Evolutionary conservation across 2,797 vertebrate species (phyloP).

Genomic region (Falco rusticolus): DNA sequence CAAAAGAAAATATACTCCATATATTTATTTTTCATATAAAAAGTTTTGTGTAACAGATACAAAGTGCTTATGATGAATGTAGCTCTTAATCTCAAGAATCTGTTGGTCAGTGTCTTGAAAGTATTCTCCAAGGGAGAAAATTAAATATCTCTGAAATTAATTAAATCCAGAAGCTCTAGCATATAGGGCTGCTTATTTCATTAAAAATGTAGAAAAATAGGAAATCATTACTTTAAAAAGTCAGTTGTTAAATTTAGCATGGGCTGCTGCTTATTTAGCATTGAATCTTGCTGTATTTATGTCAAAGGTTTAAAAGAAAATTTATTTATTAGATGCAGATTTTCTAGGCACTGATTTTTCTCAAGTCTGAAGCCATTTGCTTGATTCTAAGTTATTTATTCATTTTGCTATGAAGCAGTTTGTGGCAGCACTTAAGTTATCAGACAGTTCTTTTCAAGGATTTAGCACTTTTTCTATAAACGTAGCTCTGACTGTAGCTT

Average conservation of each 20-base stretch:
- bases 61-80: not conserved
- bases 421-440: not conserved
- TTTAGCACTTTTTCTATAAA: not conserved
- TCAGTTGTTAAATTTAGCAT: not conserved
- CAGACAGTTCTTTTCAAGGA: not conserved
- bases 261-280: not conserved
- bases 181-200: not conserved
- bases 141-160: not conserved
- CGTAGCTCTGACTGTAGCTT: not conserved
- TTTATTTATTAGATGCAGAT: not conserved
- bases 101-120: not conserved
- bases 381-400: not conserved
- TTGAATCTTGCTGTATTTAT: not conserved
- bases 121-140: not conserved
- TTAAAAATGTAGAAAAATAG: not conserved
- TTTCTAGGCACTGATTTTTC: not conserved
- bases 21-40: not conserved
- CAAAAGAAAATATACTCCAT: not conserved
- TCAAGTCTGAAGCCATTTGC: not conserved
- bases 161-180: not conserved
- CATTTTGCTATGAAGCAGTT: not conserved
- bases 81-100: not conserved
- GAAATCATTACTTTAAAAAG: not conserved
- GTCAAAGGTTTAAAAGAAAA: not conserved
- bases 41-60: not conserved